Evolutionary conservation across 37 sponge, comb jelly and placozoan genomes (phyloP), one percentile per base, ranked within the genome.

Genomic region (Crambe crambe): DNA sequence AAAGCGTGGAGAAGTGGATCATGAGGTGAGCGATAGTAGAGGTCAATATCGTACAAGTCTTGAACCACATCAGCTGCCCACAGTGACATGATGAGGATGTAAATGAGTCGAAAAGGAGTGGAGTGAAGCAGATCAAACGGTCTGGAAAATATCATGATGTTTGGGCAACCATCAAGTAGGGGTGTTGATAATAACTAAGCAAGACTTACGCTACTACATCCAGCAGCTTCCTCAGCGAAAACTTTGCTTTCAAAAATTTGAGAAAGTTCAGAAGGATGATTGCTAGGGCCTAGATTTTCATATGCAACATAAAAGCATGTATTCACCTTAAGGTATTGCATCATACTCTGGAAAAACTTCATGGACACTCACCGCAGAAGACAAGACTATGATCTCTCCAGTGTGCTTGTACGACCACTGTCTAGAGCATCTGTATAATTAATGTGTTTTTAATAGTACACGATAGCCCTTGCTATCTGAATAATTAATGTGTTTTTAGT

Each of bases 21-120:
- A 2, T 57, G 26, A 2, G 77, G 61, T 12, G 37, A 42, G 44
- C 76, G 60, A 58, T 57, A 78, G 85, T 78, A 85, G 60, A 51
- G 59, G 47, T 58, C 51, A 18, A 12, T 21, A 61, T 77, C 71
- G 1, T 71, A 74, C 3, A 71, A 9, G 37, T 72, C 59, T 18
- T 77, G 56, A n/a, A 85, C 37, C 21, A 77, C 36, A 35, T 85
- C 79, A 30, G 60, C 85, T 47, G 41, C 78, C 85, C 78, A 85
- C 44, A 37, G 8, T 38, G 70, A 60, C 59, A 85, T 32, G 36
- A 77, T 71, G 63, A 85, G 10, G 61, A 70, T 70, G 69, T 85
- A 85, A 21, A 85, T 32, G 34, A 71, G 37, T 3, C 78, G 70
- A 41, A 41, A 77, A 0, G 58, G 68, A 44, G 44, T 77, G 27